Evolutionary conservation across 1,140 invertebrate genomes (phyloP), one percentile per base, ranked within the genome.

Genomic region (Ladona fulva): DNA sequence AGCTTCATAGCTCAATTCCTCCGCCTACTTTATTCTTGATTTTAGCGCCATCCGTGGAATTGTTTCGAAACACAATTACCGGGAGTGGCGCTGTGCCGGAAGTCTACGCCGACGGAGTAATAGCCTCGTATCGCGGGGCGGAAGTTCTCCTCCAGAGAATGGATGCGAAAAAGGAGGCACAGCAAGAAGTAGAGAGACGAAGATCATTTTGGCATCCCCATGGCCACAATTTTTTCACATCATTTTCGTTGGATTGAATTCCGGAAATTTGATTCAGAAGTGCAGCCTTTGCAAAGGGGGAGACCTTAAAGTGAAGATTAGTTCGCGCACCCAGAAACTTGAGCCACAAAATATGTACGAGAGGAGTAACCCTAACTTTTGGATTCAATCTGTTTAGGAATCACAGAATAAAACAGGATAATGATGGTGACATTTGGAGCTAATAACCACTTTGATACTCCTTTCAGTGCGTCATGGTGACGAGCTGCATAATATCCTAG

Each of bases 61-160:
- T 66, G 52, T 66, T 66, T 66, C 52, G 52, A 66, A 66, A 66
- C 52, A 66, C 52, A 66, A 66, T 66, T 66, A 66, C 52, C n/a
- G 52, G 52, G n/a, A 12, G 52, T 22, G 52, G 52, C n/a, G 52
- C n/a, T 66, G 52, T 22, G 3, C 52, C 52, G 52, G 52, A 66
- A 66, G 14, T 66, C 52, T 22, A 66, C 16, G 52, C 3, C 16
- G n/a, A 16, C 16, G 52, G 52, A 66, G 52, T 66, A 66, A 66
- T 66, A 22, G 52, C n/a, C 52, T 66, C 52, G 14, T 16, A 66
- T 16, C 52, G 52, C 5, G 52, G 52, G 52, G 5, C 52, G 52
- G 52, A 66, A 66, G 52, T 66, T 22, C 52, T 66, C n/a, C 12
- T 12, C 12, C 12, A 12, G 52, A 22, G 52, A 12, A 66, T 66